Evolutionary conservation across 2,113 vertebrate species (phyloP).

Genomic region (Penelope pileata): DNA sequence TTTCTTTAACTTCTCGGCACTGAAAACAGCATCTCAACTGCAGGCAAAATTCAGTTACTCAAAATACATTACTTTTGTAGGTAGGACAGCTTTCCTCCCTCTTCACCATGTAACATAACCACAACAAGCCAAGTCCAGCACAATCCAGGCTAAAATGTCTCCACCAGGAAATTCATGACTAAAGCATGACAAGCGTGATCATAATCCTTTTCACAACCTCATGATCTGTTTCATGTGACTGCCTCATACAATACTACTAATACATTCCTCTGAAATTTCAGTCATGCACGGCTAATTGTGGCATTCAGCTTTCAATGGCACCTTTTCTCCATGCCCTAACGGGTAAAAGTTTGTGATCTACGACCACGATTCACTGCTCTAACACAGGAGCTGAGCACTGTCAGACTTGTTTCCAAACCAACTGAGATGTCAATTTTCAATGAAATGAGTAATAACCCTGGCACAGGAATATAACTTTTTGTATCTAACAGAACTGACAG

Average conservation of each 20-base stretch:
- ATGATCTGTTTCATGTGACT: slow-evolving; percentile 69
- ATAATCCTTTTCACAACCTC: slow-evolving; percentile 60
- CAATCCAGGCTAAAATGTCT: background rate
- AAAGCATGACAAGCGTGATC: slow-evolving; percentile 54
- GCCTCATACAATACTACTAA: slow-evolving; percentile 45
- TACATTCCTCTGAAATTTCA: slow-evolving; percentile 40
- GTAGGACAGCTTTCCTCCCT: background rate
- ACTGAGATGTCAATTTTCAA: background rate
- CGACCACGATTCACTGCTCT: background rate
- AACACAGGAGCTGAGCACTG: background rate
- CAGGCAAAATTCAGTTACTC: background rate
- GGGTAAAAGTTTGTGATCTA: background rate
- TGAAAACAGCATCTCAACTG: background rate
- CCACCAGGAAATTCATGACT: slow-evolving; percentile 43
- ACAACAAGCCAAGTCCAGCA: background rate
- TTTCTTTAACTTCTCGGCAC: background rate
- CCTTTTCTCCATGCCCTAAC: slow-evolving; percentile 17
- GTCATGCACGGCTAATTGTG: slow-evolving; percentile 61
- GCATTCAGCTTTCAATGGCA: slow-evolving; percentile 41
- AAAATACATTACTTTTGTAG: background rate
- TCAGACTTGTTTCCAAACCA: background rate
- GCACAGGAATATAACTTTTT: background rate
- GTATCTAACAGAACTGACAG: background rate
- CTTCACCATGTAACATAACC: background rate
- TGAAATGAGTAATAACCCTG: background rate